phyloP scores from a whole-genome alignment of 1,140 invertebrate genomes.

The Euura lappo region DNA sequence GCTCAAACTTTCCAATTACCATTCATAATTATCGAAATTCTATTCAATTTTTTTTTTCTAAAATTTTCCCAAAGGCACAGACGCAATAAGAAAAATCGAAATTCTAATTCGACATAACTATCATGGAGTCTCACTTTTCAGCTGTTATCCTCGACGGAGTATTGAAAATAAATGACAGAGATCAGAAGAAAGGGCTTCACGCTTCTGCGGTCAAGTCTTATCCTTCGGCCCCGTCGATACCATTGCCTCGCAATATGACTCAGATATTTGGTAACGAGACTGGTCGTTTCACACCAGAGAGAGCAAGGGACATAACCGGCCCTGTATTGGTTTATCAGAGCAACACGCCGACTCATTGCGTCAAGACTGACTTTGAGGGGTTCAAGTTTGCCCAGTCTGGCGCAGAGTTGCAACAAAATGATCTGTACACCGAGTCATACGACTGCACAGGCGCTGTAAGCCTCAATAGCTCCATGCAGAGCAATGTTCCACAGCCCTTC shows the following conservation, averaged over 20 bases:
- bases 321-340: conserved; percentile 61
- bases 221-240: conserved; percentile 46
- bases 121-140: not conserved
- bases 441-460: conserved; percentile 72
- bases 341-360: conserved; percentile 34
- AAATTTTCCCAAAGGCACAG: not conserved
- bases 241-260: conserved; percentile 57
- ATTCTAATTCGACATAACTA: not conserved
- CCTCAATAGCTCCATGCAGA: conserved; percentile 75
- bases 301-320: conserved; percentile 66
- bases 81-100: not conserved
- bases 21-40: not conserved
- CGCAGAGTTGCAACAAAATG: conserved; percentile 39
- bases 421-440: conserved; percentile 70
- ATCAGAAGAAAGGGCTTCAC: conserved; percentile 32
- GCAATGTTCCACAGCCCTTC: conserved; percentile 75
- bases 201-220: conserved; percentile 38
- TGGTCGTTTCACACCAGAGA: conserved; percentile 67
- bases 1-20: not conserved
- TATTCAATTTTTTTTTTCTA: not conserved
- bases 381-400: conserved; percentile 34
- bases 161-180: not conserved
- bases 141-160: not conserved
- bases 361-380: conserved; percentile 35
- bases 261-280: conserved; percentile 58